phyloP scores from a whole-genome alignment of 2,113 vertebrate species.

The Echinops telfairi region DNA sequence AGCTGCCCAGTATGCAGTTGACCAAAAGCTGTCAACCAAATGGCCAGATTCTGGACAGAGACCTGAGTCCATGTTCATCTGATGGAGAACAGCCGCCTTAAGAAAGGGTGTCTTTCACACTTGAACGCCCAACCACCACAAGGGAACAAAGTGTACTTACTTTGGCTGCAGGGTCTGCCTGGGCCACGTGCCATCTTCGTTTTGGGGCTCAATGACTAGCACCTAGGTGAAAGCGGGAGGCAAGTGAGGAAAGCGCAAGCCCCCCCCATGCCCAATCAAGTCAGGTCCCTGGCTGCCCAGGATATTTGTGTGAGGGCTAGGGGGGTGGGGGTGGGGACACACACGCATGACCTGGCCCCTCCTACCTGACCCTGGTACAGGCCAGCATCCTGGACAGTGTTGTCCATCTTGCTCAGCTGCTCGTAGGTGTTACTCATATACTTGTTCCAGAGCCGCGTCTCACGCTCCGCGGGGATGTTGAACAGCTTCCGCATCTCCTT shows the following conservation, averaged over 20 bases:
- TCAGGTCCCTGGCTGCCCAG: neutral
- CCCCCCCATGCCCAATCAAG: neutral
- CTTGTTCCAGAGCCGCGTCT: constrained; percentile 97
- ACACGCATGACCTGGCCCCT: neutral
- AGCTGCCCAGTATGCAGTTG: neutral
- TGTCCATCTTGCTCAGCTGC: constrained; percentile 96
- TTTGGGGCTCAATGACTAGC: constrained; percentile 96
- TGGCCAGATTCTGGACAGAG: neutral
- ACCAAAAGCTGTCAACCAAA: neutral
- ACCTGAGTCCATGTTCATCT: neutral
- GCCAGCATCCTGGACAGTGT: constrained; percentile 96
- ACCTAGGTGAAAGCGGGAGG: constrained; percentile 88
- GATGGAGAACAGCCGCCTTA: neutral
- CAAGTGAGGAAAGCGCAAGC: constrained; percentile 25
- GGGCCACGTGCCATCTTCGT: constrained; percentile 97
- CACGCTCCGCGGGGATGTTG: constrained; percentile 93
- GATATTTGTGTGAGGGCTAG: neutral
- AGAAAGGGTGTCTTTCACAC: neutral
- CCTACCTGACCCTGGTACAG: constrained; percentile 97
- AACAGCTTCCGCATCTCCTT: constrained; percentile 96
- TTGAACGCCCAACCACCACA: neutral
- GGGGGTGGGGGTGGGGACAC: neutral
- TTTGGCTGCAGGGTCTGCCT: constrained; percentile 92
- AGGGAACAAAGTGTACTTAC: constrained; percentile 85
- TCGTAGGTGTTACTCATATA: constrained; percentile 96